These are phyloP conservation scores for Cephus spinipes DNA, from an alignment of 2,888 invertebrate species.

Conservation along the genomic window DNA sequence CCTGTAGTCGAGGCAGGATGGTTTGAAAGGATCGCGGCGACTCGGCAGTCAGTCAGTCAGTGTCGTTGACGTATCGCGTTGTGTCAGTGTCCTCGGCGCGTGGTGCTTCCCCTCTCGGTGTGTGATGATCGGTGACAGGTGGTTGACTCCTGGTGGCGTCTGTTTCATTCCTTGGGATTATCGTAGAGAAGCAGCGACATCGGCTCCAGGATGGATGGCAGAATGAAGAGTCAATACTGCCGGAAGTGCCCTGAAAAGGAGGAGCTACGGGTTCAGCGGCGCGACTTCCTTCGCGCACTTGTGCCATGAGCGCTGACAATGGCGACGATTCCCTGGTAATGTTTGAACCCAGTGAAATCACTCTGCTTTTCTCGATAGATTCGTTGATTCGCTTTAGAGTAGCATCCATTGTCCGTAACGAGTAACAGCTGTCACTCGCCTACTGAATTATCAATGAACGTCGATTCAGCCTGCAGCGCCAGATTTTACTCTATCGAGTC, in stretches of 20 bases:
- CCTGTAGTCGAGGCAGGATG: neutral
- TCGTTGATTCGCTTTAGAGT: neutral
- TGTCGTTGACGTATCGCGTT: conserved; percentile 51
- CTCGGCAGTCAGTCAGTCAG: conserved; percentile 13
- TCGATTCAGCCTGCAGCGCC: neutral
- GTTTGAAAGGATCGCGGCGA: neutral
- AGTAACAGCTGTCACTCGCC: neutral
- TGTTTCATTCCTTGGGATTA: neutral
- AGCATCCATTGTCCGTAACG: neutral
- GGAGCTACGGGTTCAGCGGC: conserved; percentile 33
- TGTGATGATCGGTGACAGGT: conserved; percentile 49
- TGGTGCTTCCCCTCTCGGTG: conserved; percentile 5
- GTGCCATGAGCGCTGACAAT: conserved; percentile 32
- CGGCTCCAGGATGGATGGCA: conserved; percentile 29
- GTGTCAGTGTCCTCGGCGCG: conserved; percentile 43
- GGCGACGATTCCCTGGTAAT: conserved; percentile 67
- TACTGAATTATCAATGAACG: neutral
- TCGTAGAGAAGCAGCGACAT: neutral
- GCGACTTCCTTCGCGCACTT: conserved; percentile 40
- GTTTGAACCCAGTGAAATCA: conserved; percentile 26
- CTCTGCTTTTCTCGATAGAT: neutral
- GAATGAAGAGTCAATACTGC: conserved; percentile 42
- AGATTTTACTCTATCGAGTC: neutral
- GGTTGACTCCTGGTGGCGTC: conserved; percentile 14
- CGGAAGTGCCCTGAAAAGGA: conserved; percentile 41